Percentiles rank a stretch among this genome's conserved stretches.
These are phyloP conservation scores for Embiotoca jacksoni DNA, from an alignment of 2,113 vertebrate genomes.

Conservation along the genomic window DNA sequence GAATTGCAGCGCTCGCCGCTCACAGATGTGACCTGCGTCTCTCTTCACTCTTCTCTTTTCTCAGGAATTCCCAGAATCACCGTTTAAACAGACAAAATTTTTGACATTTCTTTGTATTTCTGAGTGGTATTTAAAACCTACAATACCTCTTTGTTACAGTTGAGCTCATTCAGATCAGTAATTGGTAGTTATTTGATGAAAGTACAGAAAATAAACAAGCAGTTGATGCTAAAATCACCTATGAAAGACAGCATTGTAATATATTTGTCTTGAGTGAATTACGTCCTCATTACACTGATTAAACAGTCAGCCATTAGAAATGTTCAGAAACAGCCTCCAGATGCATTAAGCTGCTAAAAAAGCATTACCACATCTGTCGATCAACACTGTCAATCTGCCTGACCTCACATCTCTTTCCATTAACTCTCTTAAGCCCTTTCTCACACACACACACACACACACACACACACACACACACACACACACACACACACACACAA, in stretches of 20 bases:
- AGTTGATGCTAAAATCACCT: not conserved
- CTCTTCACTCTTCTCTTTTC: constrained; percentile 24
- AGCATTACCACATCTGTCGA: constrained; percentile 64
- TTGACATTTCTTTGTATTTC: not conserved
- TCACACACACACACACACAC: not conserved
- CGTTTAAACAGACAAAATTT: constrained; percentile 1
- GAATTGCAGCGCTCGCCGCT: constrained; percentile 48
- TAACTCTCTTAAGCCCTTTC: constrained; percentile 62
- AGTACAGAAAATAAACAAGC: not conserved
- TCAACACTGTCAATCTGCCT: constrained; percentile 68
- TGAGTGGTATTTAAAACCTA: not conserved
- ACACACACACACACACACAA: not conserved
- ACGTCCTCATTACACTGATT: constrained; percentile 23
- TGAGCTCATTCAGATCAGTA: not conserved
- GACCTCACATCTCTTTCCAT: constrained; percentile 67
- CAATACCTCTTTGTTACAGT: not conserved
- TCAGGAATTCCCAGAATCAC: constrained; percentile 55
- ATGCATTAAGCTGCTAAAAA: constrained; percentile 57
- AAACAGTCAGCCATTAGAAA: constrained; percentile 38
- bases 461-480: not conserved
- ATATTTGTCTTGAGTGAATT: constrained; percentile 5
- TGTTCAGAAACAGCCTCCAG: constrained; percentile 47
- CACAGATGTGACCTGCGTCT: constrained; percentile 73
- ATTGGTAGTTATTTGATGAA: not conserved
- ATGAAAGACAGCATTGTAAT: not conserved